Base-by-base conservation (phyloP, 2,797 vertebrate genomes). In the Clarias pachynema region DNA sequence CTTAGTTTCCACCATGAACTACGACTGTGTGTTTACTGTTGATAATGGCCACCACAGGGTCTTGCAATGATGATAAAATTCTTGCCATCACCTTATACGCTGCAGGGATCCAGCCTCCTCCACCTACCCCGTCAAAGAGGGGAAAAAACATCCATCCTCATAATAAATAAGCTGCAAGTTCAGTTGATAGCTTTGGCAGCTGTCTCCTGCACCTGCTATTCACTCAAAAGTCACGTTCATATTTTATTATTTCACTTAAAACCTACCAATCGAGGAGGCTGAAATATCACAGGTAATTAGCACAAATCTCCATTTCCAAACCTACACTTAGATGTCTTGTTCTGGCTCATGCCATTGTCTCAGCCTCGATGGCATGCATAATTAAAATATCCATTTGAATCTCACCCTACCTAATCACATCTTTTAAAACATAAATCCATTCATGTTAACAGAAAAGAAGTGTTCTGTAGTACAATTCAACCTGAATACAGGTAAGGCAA, bases 211-310 rank as follows among this genome's bases (percentile, higher is more conserved):
- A 63, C 59, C 59, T 26, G 34, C 7, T 18, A 44, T 63, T 40
- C 59, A 79, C 22, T 26, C 77, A 65, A 66, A 86, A 78, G 63
- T 44, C 68, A 24, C 5, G 81, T 85, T 40, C 37, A 70, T 53
- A 65, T 65, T 79, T 85, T 57, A 85, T 86, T 82, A 88, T 87
- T 82, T 73, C 49, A 29, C 49, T 65, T 80, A 63, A 86, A 86
- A 86, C 72, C 81, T 37, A 87, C 65, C 72, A 87, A 87, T 88
- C 81, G 84, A 84, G 65, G 79, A 81, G 63, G 68, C 84, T 73
- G 60, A 87, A 87, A 82, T 86, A 87, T 87, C 84, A 72, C 79
- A 81, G 70, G 81, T 85, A 90, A 89, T 89, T 90, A 88, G 63
- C 68, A 75, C 74, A 89, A n/a, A 83, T 82, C 84, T 83, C 62